Base-by-base conservation (phyloP, 2,888 invertebrate species). In the Spicauda simplicius region DNA sequence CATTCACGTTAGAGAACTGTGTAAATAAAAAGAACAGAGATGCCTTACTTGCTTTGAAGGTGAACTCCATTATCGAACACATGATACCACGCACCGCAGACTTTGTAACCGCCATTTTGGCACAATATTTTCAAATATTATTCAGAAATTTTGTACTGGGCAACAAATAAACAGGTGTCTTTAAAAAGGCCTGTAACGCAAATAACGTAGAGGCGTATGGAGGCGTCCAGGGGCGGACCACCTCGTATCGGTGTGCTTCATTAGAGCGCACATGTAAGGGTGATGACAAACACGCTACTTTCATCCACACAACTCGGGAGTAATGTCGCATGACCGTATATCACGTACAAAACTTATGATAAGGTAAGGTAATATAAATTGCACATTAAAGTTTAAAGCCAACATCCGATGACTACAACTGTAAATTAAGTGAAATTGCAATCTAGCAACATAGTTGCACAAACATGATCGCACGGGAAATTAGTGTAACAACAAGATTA, bases 11-110 rank as follows among this genome's bases (percentile, higher is more conserved):
- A 1, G 45, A 45, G 45, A 37, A 37, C n/a, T 45, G 14, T n/a
- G 45, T 45, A 45, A n/a, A 45, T 45, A n/a, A 14, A 45, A 45
- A 45, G 1, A 45, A 45, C 45, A 53, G 68, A 53, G 68, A 64
- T 60, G 45, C 73, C 90, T 92, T 91, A 93, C 93, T 93, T 89
- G 93, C 93, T 93, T 88, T 92, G 77, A 93, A 93, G 71, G 93
- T 93, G 76, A 93, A 87, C 81, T 93, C 93, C 91, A 93, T 90
- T 73, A 93, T 85, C 69, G 91, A 87, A 77, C 91, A 93, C 93
- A 93, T 93, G 75, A 92, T 86, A 70, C 93, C 93, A 69, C 93
- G 90, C 62, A 93, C 90, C 63, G 85, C 87, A 56, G 91, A 87
- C 77, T 90, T 92, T 16, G 93, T 92, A 66, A 88, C 81, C 48